Evolutionary conservation across 2,888 invertebrate genomes (phyloP).

Genomic region (Trichogramma evanescens): DNA sequence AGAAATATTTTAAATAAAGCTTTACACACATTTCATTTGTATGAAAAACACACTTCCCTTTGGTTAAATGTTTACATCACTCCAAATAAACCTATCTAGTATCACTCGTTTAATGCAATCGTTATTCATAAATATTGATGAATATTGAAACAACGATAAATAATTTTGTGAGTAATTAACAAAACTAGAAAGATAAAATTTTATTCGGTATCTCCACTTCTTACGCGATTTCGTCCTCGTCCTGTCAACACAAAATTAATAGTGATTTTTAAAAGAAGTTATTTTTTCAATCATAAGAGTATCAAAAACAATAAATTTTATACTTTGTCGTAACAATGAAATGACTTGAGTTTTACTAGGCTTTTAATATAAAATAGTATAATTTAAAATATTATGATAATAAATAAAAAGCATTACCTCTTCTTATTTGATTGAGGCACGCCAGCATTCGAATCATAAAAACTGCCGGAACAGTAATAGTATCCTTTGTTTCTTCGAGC

Average conservation of each 20-base stretch:
- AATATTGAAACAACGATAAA: no score
- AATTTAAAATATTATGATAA: background rate
- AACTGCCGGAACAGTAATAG: slow-evolving; percentile 79
- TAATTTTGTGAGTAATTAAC: no score
- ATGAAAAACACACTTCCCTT: no score
- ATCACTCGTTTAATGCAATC: no score
- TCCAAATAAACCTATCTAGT: no score
- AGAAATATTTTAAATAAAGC: no score
- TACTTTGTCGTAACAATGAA: background rate
- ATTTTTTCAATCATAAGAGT: no score
- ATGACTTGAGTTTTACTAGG: background rate
- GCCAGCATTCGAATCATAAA: slow-evolving; percentile 76
- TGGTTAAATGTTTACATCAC: no score
- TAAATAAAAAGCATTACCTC: slow-evolving; percentile 39
- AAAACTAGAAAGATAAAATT: background rate
- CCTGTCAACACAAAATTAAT: slow-evolving; percentile 32
- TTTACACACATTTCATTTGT: no score
- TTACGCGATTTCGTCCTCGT: slow-evolving; percentile 38
- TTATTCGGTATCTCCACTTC: slow-evolving; percentile 33
- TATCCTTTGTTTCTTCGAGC: slow-evolving; percentile 80
- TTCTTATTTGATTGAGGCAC: slow-evolving; percentile 60
- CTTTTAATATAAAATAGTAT: background rate
- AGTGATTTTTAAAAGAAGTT: background rate
- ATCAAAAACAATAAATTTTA: no score
- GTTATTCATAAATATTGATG: no score